Base-by-base conservation (phyloP, 2,888 invertebrate genomes). In the Agrotis ipsilon region DNA sequence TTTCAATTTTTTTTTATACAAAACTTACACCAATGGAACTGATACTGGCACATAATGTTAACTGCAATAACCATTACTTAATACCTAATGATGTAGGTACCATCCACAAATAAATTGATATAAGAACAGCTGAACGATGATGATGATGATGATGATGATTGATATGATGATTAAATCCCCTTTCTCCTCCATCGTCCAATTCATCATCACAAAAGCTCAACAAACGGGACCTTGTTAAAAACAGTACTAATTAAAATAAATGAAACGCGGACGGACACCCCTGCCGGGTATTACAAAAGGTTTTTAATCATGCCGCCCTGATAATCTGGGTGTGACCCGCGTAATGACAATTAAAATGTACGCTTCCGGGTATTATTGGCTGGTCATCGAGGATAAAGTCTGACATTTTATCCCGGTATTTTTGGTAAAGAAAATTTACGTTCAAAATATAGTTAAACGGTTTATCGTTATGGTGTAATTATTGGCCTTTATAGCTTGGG, bases 271-370 rank as follows among this genome's bases (percentile, higher is more conserved):
- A 48, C 48, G 75, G 18, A 58, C 57, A 65, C 48, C 74, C 75
- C 65, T 68, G 65, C 68, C 66, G 75, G 78, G 75, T 79, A 85
- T 85, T 82, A 82, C 66, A 68, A 72, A 80, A 66, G 82, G 72
- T 75, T 85, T 84, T 87, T 83, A 86, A 86, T 86, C 85, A 83
- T 81, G 74, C 68, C 80, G 59, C 62, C 85, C 78, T 76, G 81
- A 83, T 87, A 88, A 87, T 84, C 88, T 80, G 78, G 78, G 73
- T 63, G 67, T 80, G 75, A 75, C 68, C 79, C 71, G 74, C 81
- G 79, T 84, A 88, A 84, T 86, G 88, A 84, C 84, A 82, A 86
- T 86, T 86, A 85, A 87, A 88, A 82, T 80, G 65, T 72, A 75
- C 81, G 81, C 60, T 66, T 62, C 71, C 61, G 75, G 77, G 76